Evolutionary conservation across 2,797 vertebrate species (phyloP), one percentile per base, ranked within the genome.

Genomic region (Gymnoscopelus microlampas): DNA sequence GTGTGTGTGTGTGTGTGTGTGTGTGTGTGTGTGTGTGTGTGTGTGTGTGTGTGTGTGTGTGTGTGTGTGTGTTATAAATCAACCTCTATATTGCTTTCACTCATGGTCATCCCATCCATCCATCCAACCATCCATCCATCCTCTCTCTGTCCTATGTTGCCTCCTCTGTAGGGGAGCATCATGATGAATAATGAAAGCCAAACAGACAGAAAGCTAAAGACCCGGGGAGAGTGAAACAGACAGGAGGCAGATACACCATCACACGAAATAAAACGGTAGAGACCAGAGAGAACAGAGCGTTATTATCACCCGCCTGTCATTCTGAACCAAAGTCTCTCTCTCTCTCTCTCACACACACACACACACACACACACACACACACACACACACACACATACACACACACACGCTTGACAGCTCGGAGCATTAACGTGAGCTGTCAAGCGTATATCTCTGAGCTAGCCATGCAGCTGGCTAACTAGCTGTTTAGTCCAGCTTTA

Each of bases 111-210:
- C n/a, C n/a, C n/a, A n/a, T n/a, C n/a, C n/a, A n/a, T n/a, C n/a
- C n/a, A n/a, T n/a, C n/a, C n/a, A n/a, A n/a, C n/a, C n/a, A n/a
- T n/a, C 75, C 58, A 55, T 78, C 69, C 63, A 70, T 50, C 68
- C 60, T 32, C 35, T 47, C 55, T 80, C 78, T 60, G 60, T 78
- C 68, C 58, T 61, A 70, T 69, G 61, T 48, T 83, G 23, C 50
- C 47, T 72, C 3, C 69, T 70, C 77, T 57, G 73, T 76, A 62
- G 74, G 71, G 63, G 72, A 15, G 2, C 19, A 19, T 19, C 77
- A 88, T 90, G 50, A 88, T 90, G 50, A 90, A 90, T 88, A 87
- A 91, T 87, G 15, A 63, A 91, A 68, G 62, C 70, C 53, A 78
- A 32, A 70, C 39, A 62, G 66, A 69, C 63, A 78, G 35, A 60